These are phyloP conservation scores for Rhagonycha lutea DNA, from an alignment of 2,888 invertebrate genomes.

Conservation along the genomic window DNA sequence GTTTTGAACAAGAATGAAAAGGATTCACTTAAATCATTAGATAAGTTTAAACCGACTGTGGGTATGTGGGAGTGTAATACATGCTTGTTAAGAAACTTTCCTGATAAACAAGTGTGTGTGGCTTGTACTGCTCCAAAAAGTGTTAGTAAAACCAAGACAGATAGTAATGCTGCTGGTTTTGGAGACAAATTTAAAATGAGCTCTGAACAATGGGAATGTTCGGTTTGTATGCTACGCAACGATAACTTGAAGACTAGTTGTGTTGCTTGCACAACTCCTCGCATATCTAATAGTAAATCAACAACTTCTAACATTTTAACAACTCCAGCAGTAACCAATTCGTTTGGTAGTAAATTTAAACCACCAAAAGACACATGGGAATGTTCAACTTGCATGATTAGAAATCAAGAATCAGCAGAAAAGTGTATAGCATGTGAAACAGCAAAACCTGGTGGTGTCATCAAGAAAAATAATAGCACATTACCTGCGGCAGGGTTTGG, in stretches of 20 bases:
- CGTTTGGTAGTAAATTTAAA: constrained; percentile 55
- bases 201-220: constrained; percentile 61
- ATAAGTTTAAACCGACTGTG: constrained; percentile 58
- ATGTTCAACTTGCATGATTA: constrained; percentile 63
- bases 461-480: neutral
- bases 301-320: constrained; percentile 47
- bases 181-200: constrained; percentile 40
- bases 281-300: constrained; percentile 48
- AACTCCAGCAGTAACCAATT: neutral
- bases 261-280: constrained; percentile 62
- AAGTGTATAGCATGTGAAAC: constrained; percentile 62
- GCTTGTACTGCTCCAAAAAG: constrained; percentile 59
- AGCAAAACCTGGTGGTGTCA: constrained; percentile 50
- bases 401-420: constrained; percentile 55
- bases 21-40: constrained; percentile 26
- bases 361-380: constrained; percentile 61
- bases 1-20: neutral
- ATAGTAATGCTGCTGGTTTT: constrained; percentile 30
- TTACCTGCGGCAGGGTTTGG: constrained; percentile 43
- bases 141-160: neutral
- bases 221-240: constrained; percentile 65
- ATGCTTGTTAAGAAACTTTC: constrained; percentile 65
- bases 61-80: constrained; percentile 70
- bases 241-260: constrained; percentile 55
- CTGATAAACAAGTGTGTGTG: constrained; percentile 55